Conservation (phyloP, 2,113 vertebrate genomes). For the Saccopteryx leptura region DNA sequence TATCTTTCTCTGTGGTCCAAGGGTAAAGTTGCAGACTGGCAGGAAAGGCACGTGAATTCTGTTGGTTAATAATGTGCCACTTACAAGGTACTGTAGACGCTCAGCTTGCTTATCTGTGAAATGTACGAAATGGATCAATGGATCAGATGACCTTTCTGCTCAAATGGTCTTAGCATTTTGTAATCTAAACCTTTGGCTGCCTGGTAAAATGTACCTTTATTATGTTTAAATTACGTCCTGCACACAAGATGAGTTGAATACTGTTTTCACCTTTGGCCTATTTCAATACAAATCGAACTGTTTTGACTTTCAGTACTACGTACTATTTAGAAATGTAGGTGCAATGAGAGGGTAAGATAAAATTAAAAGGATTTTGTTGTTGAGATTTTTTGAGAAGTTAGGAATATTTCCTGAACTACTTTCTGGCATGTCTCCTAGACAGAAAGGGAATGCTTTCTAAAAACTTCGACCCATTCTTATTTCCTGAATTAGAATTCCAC, state of each 20-base stretch:
- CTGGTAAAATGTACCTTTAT: not conserved
- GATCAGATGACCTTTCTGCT: not conserved
- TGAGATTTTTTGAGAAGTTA: conserved; percentile 27
- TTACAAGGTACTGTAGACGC: not conserved
- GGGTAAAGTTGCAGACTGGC: not conserved
- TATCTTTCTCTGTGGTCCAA: not conserved
- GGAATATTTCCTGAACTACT: not conserved
- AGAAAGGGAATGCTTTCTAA: not conserved
- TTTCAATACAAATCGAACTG: not conserved
- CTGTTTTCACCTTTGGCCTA: not conserved
- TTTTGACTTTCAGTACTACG: not conserved
- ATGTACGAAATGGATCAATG: no score
- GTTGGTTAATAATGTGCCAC: no score
- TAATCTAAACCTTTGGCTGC: not conserved
- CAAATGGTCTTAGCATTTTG: not conserved
- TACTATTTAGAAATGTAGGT: conserved; percentile 1
- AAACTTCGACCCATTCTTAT: not conserved
- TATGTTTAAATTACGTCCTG: not conserved
- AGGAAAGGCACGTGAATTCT: not conserved
- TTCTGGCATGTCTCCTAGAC: not conserved
- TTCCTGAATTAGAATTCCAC: conserved; percentile 69
- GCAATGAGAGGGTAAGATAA: not conserved
- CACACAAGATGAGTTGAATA: not conserved
- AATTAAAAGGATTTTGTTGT: not conserved
- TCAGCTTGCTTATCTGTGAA: not conserved